Evolutionary conservation across 2,888 invertebrate genomes (phyloP).

Genomic region (Rotaria macrura): DNA sequence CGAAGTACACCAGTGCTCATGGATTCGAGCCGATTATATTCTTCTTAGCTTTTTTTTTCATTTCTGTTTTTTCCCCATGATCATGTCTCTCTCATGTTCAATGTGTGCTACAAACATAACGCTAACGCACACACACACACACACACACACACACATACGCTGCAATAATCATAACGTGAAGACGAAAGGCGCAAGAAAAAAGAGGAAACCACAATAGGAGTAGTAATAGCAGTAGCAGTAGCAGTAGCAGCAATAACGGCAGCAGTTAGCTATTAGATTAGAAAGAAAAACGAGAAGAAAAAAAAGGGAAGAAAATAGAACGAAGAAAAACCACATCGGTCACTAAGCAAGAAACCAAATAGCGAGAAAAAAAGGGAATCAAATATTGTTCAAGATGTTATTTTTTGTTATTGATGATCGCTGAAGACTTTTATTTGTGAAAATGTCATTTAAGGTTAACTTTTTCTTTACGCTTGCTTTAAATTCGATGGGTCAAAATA

Average conservation of each 20-base stretch:
- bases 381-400: not conserved
- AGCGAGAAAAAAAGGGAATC: not conserved
- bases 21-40: not conserved
- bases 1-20: not conserved
- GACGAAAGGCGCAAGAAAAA: not conserved
- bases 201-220: not conserved
- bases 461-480: not conserved
- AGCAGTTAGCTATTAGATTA: not conserved
- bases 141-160: not conserved
- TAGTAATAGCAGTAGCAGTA: not conserved
- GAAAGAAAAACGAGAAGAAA: not conserved
- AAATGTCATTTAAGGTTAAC: not conserved
- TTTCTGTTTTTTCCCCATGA: not conserved
- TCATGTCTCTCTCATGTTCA: not conserved
- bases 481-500: not conserved
- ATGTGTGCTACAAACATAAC: not conserved
- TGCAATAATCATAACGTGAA: not conserved
- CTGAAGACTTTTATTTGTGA: not conserved
- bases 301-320: not conserved
- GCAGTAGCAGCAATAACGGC: not conserved
- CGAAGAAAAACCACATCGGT: not conserved
- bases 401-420: not conserved
- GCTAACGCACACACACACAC: not conserved
- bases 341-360: not conserved
- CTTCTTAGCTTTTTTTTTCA: not conserved